Evolutionary conservation across 2,113 vertebrate species (phyloP), one percentile per base, ranked within the genome.

Genomic region (Sinocyclocheilus anophthalmus): DNA sequence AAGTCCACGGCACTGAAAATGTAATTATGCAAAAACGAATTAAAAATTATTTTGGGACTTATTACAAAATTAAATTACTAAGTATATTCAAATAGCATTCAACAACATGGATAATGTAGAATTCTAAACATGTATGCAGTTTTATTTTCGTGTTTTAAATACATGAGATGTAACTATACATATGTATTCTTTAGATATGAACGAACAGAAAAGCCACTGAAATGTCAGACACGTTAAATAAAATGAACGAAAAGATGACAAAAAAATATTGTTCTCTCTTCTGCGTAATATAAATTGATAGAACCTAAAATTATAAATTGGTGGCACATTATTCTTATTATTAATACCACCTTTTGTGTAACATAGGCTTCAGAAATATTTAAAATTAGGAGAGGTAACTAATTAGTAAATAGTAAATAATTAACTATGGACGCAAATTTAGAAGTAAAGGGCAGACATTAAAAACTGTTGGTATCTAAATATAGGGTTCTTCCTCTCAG

Each of bases 401-500:
- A 26, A 26, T 26, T 26, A 26, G 26, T 26, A 26, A 26, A 26
- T 26, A 26, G 4, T 4, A 37, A 20, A 33, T 11, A 55, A 33
- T 37, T 5, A 11, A 55, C 13, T 37, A 3, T 73, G 70, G 10
- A 42, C 10, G 37, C 10, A n/a, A n/a, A 73, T 39, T 10, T 22
- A 42, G 3, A 11, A 18, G 3, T 30, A 55, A 77, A 30, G 10
- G 22, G 30, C 37, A 63, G 30, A 39, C 53, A 14, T 80, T 37
- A 3, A 39, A 63, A 16, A 12, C 4, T 42, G 33, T 61, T 39
- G 7, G 22, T 63, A 18, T 50, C 12, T n/a, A 77, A 55, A 53
- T 4, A 5, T 13, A 42, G 16, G 63, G 50, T 72, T 45, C 88
- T 88, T 88, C 75, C 87, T 92, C 91, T 89, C 86, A 91, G 92